phyloP scores from a whole-genome alignment of 2,113 vertebrate genomes.

The Takifugu flavidus region DNA sequence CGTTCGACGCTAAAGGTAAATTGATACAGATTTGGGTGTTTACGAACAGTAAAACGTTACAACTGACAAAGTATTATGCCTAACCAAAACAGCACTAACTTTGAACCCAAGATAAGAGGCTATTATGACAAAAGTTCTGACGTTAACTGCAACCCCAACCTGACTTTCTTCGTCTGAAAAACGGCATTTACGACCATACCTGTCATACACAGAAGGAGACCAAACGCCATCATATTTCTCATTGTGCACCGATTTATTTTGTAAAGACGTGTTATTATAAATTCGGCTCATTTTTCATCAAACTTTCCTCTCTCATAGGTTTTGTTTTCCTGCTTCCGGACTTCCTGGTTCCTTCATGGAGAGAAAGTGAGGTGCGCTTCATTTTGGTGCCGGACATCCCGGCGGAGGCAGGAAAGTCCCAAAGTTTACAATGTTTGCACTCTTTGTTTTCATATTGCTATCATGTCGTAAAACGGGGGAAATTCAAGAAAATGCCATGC shows the following conservation, averaged over 20 bases:
- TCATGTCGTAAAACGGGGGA: neutral
- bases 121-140: neutral
- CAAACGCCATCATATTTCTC: constrained; percentile 65
- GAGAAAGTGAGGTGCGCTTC: constrained; percentile 29
- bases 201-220: constrained; percentile 71
- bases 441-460: too few relatives aligned
- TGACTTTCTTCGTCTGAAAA: neutral
- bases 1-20: neutral
- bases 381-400: neutral
- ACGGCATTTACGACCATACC: constrained; percentile 55
- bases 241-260: constrained; percentile 78
- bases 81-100: neutral
- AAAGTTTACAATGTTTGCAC: neutral
- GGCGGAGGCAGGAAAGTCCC: neutral
- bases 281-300: constrained; percentile 78
- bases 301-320: neutral
- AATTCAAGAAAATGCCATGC: neutral
- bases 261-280: constrained; percentile 74
- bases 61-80: too few relatives aligned
- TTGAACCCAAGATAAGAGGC: neutral
- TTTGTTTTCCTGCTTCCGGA: constrained; percentile 13
- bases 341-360: constrained; percentile 45
- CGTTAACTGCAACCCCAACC: neutral
- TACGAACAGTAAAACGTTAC: too few relatives aligned
- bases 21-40: neutral